Conservation (phyloP, 2,888 invertebrate genomes). For the Osedax fenrisi region DNA sequence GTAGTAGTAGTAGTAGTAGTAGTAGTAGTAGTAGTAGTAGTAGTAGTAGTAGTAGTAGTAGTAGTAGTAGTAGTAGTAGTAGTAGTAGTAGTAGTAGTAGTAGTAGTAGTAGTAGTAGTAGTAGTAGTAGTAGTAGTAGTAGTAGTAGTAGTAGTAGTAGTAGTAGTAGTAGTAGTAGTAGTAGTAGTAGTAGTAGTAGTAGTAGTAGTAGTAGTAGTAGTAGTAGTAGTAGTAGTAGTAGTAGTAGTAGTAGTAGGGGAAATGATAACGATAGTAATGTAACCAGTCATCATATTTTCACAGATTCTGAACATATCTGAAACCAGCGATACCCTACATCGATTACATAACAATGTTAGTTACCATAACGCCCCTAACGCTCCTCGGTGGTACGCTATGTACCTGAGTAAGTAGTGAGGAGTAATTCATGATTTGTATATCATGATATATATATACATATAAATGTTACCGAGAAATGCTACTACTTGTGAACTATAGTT, state of each 20-base stretch:
- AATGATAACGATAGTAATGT: no score
- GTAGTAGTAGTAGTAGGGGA: not conserved
- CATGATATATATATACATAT: no score
- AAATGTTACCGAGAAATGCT: no score
- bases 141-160: constrained; percentile 2
- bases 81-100: not conserved
- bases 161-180: constrained; percentile 2
- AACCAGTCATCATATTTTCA: no score
- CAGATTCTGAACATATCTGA: no score
- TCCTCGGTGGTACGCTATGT: no score
- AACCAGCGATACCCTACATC: no score
- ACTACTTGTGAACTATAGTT: no score
- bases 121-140: constrained; percentile 2
- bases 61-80: constrained; percentile 2
- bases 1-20: not conserved
- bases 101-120: constrained; percentile 2
- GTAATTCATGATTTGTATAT: no score
- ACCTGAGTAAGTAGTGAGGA: no score
- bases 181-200: constrained; percentile 2
- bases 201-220: constrained; percentile 2
- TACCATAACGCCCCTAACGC: no score
- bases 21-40: not conserved
- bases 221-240: constrained; percentile 2
- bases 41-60: not conserved
- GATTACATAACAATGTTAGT: no score